Conservation (phyloP, 2,888 invertebrate species). For the Pammene aurita region DNA sequence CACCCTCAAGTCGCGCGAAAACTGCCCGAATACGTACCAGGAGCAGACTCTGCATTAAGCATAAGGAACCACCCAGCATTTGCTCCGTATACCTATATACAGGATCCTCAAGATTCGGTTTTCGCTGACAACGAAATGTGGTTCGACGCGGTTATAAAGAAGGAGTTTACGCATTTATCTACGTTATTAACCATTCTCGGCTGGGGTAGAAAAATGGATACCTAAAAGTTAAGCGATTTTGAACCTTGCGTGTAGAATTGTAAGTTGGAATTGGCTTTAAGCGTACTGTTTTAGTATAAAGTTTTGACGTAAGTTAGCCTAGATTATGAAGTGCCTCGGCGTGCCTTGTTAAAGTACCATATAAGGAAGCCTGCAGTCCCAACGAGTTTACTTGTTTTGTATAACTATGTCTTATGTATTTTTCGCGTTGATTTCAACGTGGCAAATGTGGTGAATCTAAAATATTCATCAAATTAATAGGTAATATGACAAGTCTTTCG, state of each 20-base stretch:
- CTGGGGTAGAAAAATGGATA: conserved; percentile 28
- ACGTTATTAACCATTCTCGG: conserved; percentile 57
- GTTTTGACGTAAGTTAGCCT: conserved; percentile 18
- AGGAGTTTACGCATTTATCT: conserved; percentile 58
- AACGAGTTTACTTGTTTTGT: conserved; percentile 6
- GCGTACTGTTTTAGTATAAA: conserved; percentile 21
- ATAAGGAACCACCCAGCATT: conserved; percentile 70
- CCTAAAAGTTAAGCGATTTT: background rate
- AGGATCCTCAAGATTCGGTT: conserved; percentile 50
- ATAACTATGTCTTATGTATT: background rate
- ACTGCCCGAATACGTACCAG: conserved; percentile 60
- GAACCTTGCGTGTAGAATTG: background rate
- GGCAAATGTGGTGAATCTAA: background rate
- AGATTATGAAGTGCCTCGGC: conserved; percentile 19
- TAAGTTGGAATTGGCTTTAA: conserved; percentile 16
- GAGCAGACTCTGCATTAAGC: conserved; percentile 63
- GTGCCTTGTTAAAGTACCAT: conserved; percentile 26
- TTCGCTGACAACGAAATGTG: conserved; percentile 60
- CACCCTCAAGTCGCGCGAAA: conserved; percentile 62
- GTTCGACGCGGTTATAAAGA: conserved; percentile 58
- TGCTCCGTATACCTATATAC: conserved; percentile 64
- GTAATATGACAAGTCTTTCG: background rate
- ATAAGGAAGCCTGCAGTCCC: background rate
- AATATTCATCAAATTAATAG: background rate
- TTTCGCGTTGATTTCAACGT: conserved; percentile 13